Conservation (phyloP, 2,888 invertebrate species). For the Mythimna albipuncta region DNA sequence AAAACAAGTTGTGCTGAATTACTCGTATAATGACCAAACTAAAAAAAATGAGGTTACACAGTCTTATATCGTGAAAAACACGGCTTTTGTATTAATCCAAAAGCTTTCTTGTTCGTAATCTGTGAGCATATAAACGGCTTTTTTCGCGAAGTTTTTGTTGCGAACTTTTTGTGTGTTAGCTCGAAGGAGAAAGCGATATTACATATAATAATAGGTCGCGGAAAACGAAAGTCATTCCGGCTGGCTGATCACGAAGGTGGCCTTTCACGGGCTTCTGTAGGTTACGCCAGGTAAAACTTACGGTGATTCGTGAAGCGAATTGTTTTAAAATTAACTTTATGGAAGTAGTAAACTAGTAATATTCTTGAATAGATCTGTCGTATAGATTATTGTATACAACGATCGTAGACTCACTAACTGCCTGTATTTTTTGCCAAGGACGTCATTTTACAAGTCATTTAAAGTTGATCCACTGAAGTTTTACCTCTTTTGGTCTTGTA, state of each 20-base stretch:
- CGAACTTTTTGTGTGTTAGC: constrained; percentile 58
- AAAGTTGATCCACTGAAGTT: constrained; percentile 4
- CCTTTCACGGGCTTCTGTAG: constrained; percentile 63
- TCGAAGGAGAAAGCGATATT: constrained; percentile 62
- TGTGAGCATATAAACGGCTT: constrained; percentile 54
- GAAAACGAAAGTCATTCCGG: constrained; percentile 75
- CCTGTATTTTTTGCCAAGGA: constrained; percentile 25
- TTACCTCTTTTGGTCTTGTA: background rate
- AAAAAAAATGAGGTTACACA: constrained; percentile 11
- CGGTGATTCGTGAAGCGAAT: constrained; percentile 39
- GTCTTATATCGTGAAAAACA: constrained; percentile 38
- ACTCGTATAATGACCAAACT: background rate
- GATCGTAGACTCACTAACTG: background rate
- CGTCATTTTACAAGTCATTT: constrained; percentile 5
- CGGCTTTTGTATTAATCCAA: constrained; percentile 33
- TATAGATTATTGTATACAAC: constrained; percentile 32
- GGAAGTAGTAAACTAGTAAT: constrained; percentile 33
- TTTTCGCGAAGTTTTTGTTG: constrained; percentile 62
- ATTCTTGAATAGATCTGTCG: constrained; percentile 40
- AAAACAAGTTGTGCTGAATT: no score
- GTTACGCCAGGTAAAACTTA: constrained; percentile 60
- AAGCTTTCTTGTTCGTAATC: constrained; percentile 55
- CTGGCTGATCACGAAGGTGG: constrained; percentile 69
- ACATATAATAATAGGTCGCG: constrained; percentile 68
- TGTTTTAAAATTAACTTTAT: constrained; percentile 56